Base-by-base conservation (phyloP, 2,113 vertebrate genomes). In the Diadophis punctatus region DNA sequence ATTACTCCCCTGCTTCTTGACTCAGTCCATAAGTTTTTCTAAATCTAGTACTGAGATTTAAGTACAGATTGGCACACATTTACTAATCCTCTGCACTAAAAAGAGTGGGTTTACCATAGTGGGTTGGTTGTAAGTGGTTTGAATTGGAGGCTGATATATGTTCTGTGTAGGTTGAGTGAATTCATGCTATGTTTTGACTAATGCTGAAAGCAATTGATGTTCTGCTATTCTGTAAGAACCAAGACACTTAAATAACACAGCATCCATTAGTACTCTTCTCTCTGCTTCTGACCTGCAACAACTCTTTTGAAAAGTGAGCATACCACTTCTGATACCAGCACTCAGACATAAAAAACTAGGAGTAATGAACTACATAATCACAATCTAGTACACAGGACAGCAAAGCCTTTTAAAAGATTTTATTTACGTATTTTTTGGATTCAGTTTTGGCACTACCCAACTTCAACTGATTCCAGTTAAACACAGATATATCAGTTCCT, bases 191-290 rank as follows among this genome's bases (percentile, higher is more conserved):
- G 23, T 56, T 56, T 85, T 85, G 39, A 23, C 52, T 49, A 48
- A 30, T 56, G 52, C 60, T 89, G 91, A 89, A 89, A 85, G 87
- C 68, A 92, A 92, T 85, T 53, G 53, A 92, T 89, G 87, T 27
- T 63, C 43, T 87, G 84, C 27, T 63, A 16, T 87, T 91, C 48
- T 52, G 56, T 63, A 34, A 53, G 52, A 30, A 52, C 25, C 23
- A 88, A n/a, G 46, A 48, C 63, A 22, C 25, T 80, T 85, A 88
- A 34, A 84, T 48, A 84, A 58, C 27, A 85, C n/a, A 91, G 25
- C 43, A 85, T 89, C 90, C 90, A 58, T 86, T 93, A 91, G 63
- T 88, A 89, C 53, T 89, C 52, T 89, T 88, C 60, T 68, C 74
- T 90, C 63, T 53, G 53, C 90, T 27, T 60, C 86, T 88, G 51